Conservation (phyloP, 1,140 invertebrate species). For the Notospermus geniculatus region DNA sequence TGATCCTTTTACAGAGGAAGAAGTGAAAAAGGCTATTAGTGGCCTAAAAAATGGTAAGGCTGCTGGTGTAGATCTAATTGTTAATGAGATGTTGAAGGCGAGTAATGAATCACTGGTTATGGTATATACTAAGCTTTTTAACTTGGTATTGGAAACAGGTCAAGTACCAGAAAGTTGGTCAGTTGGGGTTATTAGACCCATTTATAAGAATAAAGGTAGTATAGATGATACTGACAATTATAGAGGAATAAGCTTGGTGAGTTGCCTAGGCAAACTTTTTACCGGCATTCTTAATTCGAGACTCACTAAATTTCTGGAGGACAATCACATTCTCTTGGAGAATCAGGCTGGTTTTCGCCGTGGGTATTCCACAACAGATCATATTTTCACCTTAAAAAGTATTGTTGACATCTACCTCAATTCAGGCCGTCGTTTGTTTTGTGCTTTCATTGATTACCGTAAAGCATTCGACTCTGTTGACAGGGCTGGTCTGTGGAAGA, state of each 20-base stretch:
- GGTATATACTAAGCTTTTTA: constrained; percentile 6
- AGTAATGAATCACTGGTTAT: neutral
- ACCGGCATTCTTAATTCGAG: neutral
- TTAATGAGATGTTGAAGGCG: constrained; percentile 11
- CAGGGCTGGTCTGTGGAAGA: neutral
- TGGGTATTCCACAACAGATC: neutral
- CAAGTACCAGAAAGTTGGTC: constrained; percentile 10
- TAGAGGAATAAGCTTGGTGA: neutral
- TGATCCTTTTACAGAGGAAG: constrained; percentile 9
- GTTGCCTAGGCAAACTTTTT: constrained; percentile 4
- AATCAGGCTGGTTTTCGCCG: neutral
- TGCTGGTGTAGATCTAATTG: neutral
- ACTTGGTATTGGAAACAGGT: constrained; percentile 3
- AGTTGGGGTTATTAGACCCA: constrained; percentile 12
- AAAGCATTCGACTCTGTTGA: neutral
- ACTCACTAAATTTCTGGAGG: neutral
- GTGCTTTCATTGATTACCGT: neutral
- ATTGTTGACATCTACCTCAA: neutral
- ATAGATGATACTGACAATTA: neutral
- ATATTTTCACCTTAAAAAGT: neutral
- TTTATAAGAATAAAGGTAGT: constrained; percentile 13
- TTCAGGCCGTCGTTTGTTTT: neutral
- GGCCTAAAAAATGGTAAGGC: constrained; percentile 9
- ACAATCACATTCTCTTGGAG: neutral
- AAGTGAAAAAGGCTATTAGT: neutral